Evolutionary conservation across 1,140 invertebrate species (phyloP).

Genomic region (Trissolcus basalis): DNA sequence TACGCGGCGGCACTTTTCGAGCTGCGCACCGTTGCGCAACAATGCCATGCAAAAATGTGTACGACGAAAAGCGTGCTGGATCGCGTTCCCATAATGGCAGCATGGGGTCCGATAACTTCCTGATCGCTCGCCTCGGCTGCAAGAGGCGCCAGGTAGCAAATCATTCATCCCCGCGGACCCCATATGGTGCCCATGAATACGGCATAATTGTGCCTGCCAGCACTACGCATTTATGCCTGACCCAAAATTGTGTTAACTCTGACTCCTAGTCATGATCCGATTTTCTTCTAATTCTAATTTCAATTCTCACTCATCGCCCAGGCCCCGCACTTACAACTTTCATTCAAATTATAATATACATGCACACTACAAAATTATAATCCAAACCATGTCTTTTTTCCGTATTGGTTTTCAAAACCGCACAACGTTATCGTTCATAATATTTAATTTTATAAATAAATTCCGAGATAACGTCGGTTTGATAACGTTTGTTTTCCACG

Average conservation of each 20-base stretch:
- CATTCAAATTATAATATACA: too few species aligned
- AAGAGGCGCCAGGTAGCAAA: slow-evolving; percentile 69
- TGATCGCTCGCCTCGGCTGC: slow-evolving; percentile 44
- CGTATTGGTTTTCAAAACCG: too few species aligned
- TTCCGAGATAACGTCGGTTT: too few species aligned
- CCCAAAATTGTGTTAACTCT: slow-evolving; percentile 13
- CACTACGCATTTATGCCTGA: slow-evolving; percentile 41
- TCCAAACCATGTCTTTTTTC: too few species aligned
- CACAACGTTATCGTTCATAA: too few species aligned
- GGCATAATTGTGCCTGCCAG: slow-evolving; percentile 64
- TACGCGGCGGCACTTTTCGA: slow-evolving; percentile 59
- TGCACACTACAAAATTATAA: too few species aligned
- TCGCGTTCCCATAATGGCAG: slow-evolving; percentile 70
- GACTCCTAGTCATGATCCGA: slow-evolving; percentile 26
- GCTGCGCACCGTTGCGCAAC: slow-evolving; percentile 64
- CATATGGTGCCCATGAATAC: slow-evolving; percentile 65
- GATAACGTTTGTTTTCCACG: too few species aligned
- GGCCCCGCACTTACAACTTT: too few species aligned
- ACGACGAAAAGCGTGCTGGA: slow-evolving; percentile 63
- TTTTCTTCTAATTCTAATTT: slow-evolving; percentile 16
- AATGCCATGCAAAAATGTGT: slow-evolving; percentile 65
- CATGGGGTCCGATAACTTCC: slow-evolving; percentile 64
- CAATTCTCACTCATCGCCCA: neutral
- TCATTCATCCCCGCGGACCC: slow-evolving; percentile 52
- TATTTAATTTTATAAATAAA: too few species aligned